Base-by-base conservation (phyloP, 2,113 vertebrate genomes). In the Notiomystis cincta region DNA sequence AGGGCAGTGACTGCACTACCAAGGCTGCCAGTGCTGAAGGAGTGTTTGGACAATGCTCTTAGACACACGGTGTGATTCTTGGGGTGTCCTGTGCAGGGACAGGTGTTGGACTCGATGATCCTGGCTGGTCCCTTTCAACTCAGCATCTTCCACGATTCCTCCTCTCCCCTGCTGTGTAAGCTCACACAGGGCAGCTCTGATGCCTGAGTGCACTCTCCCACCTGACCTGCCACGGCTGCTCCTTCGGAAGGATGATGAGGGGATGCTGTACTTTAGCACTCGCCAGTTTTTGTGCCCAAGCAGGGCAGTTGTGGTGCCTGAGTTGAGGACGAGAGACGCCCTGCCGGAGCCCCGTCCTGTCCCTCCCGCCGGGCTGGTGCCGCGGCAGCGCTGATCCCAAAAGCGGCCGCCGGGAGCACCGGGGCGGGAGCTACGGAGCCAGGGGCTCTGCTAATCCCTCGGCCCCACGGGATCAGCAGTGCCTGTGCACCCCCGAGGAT, bases 401-500 rank as follows among this genome's bases (percentile, higher is more conserved):
- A 31, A 57, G 9, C 23, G n/a, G 65, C 64, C 7, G 11, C 47
- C 8, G 75, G 44, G 33, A 57, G 53, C 75, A 10, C 37, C 18
- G 3, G 31, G 24, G 53, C 28, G 31, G 23, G 44, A 9, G 53
- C 76, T 73, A 31, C 20, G 1, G 86, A 66, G 57, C 30, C 12
- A 2, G 67, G 60, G 45, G 44, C 69, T 30, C 47, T 9, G 54
- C 7, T 25, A 2, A 27, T 40, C 62, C 56, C 51, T 62, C 57
- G 28, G 51, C 35, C 77, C 75, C 58, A 6, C 9, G 30, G 70
- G 54, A 76, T 58, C 24, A 62, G 87, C 94, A 93, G 9, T 84
- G 94, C 90, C 91, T 95, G 93, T 73, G 44, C 78, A 84, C 84
- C 66, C 61, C 87, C 53, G 31, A 93, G 87, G 95, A 94, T 86